Percentiles rank a stretch among this genome's conserved stretches.
phyloP scores from a whole-genome alignment of 1,140 invertebrate species.

The Spodoptera litura region DNA sequence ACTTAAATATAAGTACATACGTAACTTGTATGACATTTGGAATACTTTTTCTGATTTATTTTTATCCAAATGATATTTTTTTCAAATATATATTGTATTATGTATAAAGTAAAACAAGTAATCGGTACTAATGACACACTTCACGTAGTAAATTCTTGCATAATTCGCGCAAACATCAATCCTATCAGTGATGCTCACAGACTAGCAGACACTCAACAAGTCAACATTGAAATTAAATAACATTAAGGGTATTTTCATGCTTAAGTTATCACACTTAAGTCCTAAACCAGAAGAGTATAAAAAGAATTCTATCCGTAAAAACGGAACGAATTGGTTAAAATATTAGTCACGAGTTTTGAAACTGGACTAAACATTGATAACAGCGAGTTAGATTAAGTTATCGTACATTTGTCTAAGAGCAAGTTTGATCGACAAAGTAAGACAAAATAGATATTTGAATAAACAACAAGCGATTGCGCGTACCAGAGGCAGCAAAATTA shows the following conservation, averaged over 20 bases:
- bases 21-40: slow-evolving; percentile 62
- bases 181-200: slow-evolving; percentile 85
- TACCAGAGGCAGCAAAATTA: not conserved
- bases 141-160: slow-evolving; percentile 76
- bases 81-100: slow-evolving; percentile 19
- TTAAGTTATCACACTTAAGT: slow-evolving; percentile 9
- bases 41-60: slow-evolving; percentile 44
- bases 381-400: slow-evolving; percentile 23
- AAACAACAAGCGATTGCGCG: not conserved
- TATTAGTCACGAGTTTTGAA: slow-evolving; percentile 23
- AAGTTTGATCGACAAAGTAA: slow-evolving; percentile 24
- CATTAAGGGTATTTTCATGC: slow-evolving; percentile 36
- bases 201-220: slow-evolving; percentile 81
- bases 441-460: not conserved
- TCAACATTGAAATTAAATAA: slow-evolving; percentile 57
- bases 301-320: slow-evolving; percentile 15
- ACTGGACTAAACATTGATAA: slow-evolving; percentile 22
- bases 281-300: slow-evolving; percentile 11
- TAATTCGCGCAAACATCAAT: slow-evolving; percentile 84
- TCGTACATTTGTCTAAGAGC: slow-evolving; percentile 25
- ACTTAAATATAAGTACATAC: slow-evolving; percentile 78
- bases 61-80: slow-evolving; percentile 16
- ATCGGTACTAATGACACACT: slow-evolving; percentile 43
- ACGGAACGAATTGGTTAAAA: slow-evolving; percentile 33
- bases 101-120: slow-evolving; percentile 33